Evolutionary conservation across 2,797 vertebrate species (phyloP), one percentile per base, ranked within the genome.

Genomic region (Chloroceryle amazona): DNA sequence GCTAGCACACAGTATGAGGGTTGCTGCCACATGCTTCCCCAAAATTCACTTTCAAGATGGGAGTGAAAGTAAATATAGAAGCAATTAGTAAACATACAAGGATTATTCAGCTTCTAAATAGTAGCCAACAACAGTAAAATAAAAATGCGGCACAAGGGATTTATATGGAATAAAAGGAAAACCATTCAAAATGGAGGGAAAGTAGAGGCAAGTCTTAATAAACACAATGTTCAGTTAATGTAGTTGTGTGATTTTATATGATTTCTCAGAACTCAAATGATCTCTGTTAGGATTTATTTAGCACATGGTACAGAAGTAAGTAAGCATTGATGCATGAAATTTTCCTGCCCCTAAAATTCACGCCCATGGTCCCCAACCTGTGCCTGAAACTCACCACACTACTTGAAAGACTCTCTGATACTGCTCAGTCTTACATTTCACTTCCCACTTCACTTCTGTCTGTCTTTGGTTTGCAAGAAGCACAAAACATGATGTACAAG

Each of bases 341-440:
- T n/a, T 72, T 82, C 13, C 28, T 26, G 7, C 11, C 22, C 9
- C 6, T 83, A 2, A 81, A 42, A 29, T 76, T 21, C 54, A 65
- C 63, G 20, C 3, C 23, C 0, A 0, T 29, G 23, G 6, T 39
- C 9, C 13, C 23, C 23, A 42, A 2, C 2, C 33, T n/a, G 10
- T 16, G 31, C 3, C 33, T 81, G 35, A 81, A 76, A 46, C 6
- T 63, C 9, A 39, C 55, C 18, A 49, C 17, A 17, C 19, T 84
- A 10, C 17, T 84, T 78, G 42, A 1, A 1, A 47, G 33, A 10
- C 6, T 65, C 39, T 81, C 14, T 44, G 8, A 51, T n/a, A 51
- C 3, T n/a, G 2, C 6, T 62, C 16, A 49, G 12, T 31, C 39
- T 65, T 65, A 65, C 2, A 23, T 81, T 87, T 84, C 13, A 26